Conservation (phyloP, 2,797 vertebrate genomes). For the Sciurus vulgaris region DNA sequence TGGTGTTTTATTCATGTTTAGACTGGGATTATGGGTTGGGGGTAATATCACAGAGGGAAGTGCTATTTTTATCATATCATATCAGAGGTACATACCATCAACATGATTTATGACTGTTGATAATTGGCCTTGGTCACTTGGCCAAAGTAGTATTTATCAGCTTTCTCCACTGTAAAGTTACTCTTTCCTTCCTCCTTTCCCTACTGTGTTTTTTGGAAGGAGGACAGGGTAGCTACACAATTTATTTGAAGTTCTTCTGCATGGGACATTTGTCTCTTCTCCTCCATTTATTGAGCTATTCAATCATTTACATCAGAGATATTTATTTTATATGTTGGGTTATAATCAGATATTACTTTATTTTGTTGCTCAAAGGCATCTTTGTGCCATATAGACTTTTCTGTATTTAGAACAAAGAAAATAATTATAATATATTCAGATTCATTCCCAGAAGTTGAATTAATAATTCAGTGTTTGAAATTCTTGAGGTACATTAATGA, state of each 20-base stretch:
- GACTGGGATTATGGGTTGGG: not conserved
- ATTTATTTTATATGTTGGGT: slow-evolving; percentile 57
- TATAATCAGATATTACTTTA: slow-evolving; percentile 10
- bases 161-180: not conserved
- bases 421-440: slow-evolving; percentile 34
- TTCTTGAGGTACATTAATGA: slow-evolving; percentile 18
- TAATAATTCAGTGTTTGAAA: slow-evolving; percentile 47
- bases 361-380: not conserved
- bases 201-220: not conserved
- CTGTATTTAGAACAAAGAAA: slow-evolving; percentile 30
- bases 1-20: not conserved
- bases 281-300: not conserved
- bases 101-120: not conserved
- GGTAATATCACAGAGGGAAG: not conserved
- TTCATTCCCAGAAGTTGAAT: slow-evolving; percentile 14
- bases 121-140: slow-evolving; percentile 4
- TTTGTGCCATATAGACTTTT: slow-evolving; percentile 13
- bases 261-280: not conserved
- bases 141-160: not conserved
- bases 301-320: not conserved
- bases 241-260: slow-evolving; percentile 40
- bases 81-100: not conserved
- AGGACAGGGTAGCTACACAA: not conserved
- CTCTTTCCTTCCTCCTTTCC: not conserved
- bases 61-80: slow-evolving; percentile 28